A percentile compares a stretch with the other conserved stretches of the same genome.
These are phyloP conservation scores for Eulemur macaco DNA, from an alignment of 2,113 vertebrate genomes.

Conservation along the genomic window DNA sequence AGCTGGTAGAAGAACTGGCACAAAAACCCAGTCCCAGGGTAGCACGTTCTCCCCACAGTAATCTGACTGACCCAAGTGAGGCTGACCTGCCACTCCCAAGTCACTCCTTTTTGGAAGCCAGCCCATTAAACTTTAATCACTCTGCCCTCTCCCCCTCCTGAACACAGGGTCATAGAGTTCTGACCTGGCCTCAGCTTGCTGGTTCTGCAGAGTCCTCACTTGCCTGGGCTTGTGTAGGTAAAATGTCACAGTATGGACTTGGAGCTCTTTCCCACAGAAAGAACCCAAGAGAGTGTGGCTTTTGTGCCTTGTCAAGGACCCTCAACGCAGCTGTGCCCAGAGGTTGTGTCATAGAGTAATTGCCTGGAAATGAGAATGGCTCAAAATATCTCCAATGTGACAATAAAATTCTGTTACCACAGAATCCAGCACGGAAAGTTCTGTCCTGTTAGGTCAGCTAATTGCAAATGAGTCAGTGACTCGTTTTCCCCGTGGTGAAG, in stretches of 20 bases:
- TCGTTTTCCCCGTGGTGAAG: conserved; percentile 93
- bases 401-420: conserved; percentile 95
- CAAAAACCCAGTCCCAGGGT: neutral
- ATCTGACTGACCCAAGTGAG: neutral
- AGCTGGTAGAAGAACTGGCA: neutral
- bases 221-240: neutral
- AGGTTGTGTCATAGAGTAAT: conserved; percentile 84
- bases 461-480: conserved; percentile 92
- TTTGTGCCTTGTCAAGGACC: conserved; percentile 64
- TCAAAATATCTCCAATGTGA: conserved; percentile 92
- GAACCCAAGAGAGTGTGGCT: conserved; percentile 74
- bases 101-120: neutral
- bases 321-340: conserved; percentile 85
- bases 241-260: neutral
- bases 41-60: fast-evolving
- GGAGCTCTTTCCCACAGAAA: conserved; percentile 28
- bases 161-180: neutral
- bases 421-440: conserved; percentile 91
- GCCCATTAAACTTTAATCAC: neutral
- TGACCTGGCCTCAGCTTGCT: neutral
- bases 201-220: neutral
- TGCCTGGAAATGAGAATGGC: conserved; percentile 85
- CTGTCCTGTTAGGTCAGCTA: conserved; percentile 93
- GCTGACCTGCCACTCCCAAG: neutral
- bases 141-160: neutral